Percentiles rank a stretch among this genome's conserved stretches.
These are phyloP conservation scores for Catharus bicknelli DNA, from an alignment of 2,113 vertebrate genomes.

Conservation along the genomic window DNA sequence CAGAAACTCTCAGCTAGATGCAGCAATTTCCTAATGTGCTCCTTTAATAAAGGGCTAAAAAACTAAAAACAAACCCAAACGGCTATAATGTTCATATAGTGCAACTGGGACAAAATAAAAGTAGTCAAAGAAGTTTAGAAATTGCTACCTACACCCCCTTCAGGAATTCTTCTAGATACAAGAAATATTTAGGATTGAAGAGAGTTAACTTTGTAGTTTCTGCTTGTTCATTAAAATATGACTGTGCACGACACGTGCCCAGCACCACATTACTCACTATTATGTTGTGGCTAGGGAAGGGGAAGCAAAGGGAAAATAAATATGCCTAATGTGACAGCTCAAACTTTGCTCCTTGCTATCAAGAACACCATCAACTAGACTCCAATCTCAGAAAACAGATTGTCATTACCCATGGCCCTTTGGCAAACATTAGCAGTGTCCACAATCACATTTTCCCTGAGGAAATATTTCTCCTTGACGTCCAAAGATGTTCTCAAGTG, in stretches of 20 bases:
- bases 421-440: neutral
- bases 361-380: neutral
- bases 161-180: neutral
- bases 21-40: neutral
- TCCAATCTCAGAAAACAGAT: neutral
- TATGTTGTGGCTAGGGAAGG: neutral
- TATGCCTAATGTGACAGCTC: neutral
- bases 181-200: neutral
- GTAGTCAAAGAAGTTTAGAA: neutral
- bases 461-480: neutral
- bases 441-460: neutral
- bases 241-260: neutral
- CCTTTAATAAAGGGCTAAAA: neutral
- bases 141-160: neutral
- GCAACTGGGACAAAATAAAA: neutral
- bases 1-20: neutral
- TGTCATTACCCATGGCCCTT: neutral
- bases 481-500: neutral
- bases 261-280: neutral
- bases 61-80: neutral
- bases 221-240: neutral
- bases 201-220: neutral
- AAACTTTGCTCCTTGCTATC: neutral
- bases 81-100: neutral
- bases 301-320: neutral